Evolutionary conservation across 2,888 invertebrate species (phyloP).

Genomic region (Dasysyrphus tricinctus): DNA sequence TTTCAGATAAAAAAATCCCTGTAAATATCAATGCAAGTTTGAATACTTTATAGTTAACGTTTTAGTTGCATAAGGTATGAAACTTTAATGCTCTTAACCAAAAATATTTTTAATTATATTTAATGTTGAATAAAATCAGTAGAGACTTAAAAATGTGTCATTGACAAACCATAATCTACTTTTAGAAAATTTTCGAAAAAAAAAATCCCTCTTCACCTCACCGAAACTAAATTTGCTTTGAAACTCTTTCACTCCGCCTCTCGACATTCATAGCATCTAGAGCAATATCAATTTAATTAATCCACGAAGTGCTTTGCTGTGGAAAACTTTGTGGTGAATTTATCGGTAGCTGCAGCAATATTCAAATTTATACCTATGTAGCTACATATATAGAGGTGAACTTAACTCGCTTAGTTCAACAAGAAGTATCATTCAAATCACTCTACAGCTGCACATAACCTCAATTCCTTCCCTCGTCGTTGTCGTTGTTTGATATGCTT

Average conservation of each 20-base stretch:
- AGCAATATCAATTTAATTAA: slow-evolving; percentile 65
- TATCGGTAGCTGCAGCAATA: slow-evolving; percentile 33
- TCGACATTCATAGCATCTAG: slow-evolving; percentile 31
- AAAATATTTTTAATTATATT: slow-evolving; percentile 2
- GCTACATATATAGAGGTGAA: neutral
- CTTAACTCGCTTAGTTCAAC: slow-evolving; percentile 50
- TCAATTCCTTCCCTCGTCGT: slow-evolving; percentile 60
- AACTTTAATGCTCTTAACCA: neutral
- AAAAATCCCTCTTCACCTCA: too few relatives aligned
- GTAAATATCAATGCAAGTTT: too few relatives aligned
- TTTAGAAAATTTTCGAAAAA: neutral
- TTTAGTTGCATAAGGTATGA: too few relatives aligned
- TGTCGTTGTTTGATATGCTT: slow-evolving; percentile 54
- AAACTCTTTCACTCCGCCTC: neutral
- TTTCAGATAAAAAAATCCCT: too few relatives aligned
- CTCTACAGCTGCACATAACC: slow-evolving; percentile 60
- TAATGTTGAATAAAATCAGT: neutral
- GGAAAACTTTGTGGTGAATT: slow-evolving; percentile 27
- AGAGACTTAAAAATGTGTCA: neutral
- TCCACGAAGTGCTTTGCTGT: slow-evolving; percentile 41
- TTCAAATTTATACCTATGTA: slow-evolving; percentile 5
- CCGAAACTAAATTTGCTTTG: neutral
- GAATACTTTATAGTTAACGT: too few relatives aligned
- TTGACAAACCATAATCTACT: slow-evolving; percentile 22
- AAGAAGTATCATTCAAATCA: slow-evolving; percentile 61